phyloP scores from a whole-genome alignment of 2,113 vertebrate species.

The Conger conger region DNA sequence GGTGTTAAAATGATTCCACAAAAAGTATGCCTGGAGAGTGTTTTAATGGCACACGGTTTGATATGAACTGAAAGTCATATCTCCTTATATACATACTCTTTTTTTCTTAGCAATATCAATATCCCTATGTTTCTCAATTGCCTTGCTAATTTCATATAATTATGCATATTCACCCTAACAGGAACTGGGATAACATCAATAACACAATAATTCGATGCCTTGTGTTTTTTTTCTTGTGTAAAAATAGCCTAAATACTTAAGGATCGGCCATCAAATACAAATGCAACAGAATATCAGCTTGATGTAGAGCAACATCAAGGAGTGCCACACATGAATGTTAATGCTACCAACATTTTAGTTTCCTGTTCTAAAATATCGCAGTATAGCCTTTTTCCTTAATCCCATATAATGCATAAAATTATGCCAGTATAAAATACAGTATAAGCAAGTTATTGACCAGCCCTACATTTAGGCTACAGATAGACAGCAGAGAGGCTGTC shows the following conservation, averaged over 20 bases:
- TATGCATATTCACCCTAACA: neutral
- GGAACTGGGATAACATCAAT: neutral
- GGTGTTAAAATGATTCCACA: neutral
- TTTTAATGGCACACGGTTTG: neutral
- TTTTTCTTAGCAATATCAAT: neutral
- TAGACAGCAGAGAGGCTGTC: neutral
- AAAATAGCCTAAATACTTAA: neutral
- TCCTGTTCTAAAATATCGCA: neutral
- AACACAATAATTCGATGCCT: neutral
- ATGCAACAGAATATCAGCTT: neutral
- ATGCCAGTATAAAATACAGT: neutral
- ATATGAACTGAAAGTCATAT: neutral
- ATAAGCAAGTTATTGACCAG: neutral
- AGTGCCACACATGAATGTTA: neutral
- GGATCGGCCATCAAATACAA: neutral
- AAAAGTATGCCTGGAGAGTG: neutral
- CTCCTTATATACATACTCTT: neutral
- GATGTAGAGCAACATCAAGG: neutral
- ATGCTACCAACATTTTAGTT: neutral
- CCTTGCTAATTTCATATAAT: neutral
- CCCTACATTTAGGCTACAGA: neutral
- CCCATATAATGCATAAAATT: neutral
- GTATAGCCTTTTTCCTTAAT: neutral
- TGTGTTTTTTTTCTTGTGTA: too few relatives aligned
- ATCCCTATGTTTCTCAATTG: neutral